A percentile compares a stretch with the other conserved stretches of the same genome.
These are phyloP conservation scores for Aldrovandia affinis DNA, from an alignment of 2,797 vertebrate genomes.

Conservation along the genomic window DNA sequence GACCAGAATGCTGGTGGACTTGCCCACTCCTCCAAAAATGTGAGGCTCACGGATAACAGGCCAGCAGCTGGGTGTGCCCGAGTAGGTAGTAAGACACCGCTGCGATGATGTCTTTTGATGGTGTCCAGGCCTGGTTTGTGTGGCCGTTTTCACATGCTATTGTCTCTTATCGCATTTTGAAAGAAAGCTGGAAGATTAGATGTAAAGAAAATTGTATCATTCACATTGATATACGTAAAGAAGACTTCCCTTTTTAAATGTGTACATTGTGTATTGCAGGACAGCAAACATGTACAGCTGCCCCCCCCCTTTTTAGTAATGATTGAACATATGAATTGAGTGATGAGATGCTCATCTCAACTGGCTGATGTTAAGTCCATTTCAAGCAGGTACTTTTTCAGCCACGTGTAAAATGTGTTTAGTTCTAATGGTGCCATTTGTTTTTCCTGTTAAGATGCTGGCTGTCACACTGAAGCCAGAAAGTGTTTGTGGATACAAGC, in stretches of 20 bases:
- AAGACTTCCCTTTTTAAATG: slow-evolving; percentile 42
- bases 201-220: slow-evolving; percentile 29
- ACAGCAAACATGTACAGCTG: slow-evolving; percentile 49
- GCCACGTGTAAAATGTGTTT: not conserved
- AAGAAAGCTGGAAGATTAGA: slow-evolving; percentile 24
- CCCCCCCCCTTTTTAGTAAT: slow-evolving; percentile 38
- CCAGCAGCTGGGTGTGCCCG: slow-evolving; percentile 48
- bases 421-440: not conserved
- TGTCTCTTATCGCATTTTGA: slow-evolving; percentile 38
- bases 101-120: slow-evolving; percentile 38
- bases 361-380: slow-evolving; percentile 38
- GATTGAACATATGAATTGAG: slow-evolving; percentile 40
- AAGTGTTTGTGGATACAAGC: not conserved
- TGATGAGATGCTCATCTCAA: slow-evolving; percentile 35
- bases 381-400: not conserved
- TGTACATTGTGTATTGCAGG: slow-evolving; percentile 48
- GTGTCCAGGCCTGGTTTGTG: slow-evolving; percentile 41
- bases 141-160: slow-evolving; percentile 50
- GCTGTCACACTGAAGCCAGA: not conserved
- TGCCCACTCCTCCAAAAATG: slow-evolving; percentile 33
- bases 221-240: slow-evolving; percentile 44
- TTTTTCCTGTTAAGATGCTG: not conserved
- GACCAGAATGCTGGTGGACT: slow-evolving; percentile 30
- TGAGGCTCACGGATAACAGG: slow-evolving; percentile 46
- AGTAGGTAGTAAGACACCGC: slow-evolving; percentile 37